phyloP scores from a whole-genome alignment of 1,140 invertebrate species.

The Microplitis demolitor region DNA sequence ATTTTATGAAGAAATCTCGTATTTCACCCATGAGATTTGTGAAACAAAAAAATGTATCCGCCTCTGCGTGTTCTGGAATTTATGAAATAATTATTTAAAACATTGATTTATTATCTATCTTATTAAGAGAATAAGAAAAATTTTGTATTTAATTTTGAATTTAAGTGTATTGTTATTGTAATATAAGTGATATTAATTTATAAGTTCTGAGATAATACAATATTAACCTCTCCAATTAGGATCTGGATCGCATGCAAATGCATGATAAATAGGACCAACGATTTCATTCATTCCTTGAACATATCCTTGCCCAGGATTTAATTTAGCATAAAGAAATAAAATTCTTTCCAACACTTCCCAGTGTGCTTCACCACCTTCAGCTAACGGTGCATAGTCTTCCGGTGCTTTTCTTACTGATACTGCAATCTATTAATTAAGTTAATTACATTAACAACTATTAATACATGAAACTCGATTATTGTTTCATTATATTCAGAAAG shows the following conservation, averaged over 20 bases:
- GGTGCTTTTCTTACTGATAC: slow-evolving; percentile 69
- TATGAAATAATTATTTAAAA: slow-evolving; percentile 7
- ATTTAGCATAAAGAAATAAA: slow-evolving; percentile 95
- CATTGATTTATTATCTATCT: background rate
- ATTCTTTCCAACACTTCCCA: slow-evolving; percentile 98
- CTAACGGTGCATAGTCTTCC: slow-evolving; percentile 81
- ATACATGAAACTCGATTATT: background rate
- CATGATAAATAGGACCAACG: slow-evolving; percentile 97
- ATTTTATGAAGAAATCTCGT: slow-evolving; percentile 96
- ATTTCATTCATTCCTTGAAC: slow-evolving; percentile 99
- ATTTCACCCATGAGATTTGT: slow-evolving; percentile 97
- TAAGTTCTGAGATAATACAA: no score
- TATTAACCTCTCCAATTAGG: slow-evolving; percentile 75
- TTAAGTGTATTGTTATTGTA: no score
- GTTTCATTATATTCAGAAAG: background rate
- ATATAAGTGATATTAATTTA: no score
- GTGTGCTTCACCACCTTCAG: slow-evolving; percentile 85
- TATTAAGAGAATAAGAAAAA: no score
- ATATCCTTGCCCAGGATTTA: slow-evolving; percentile 97
- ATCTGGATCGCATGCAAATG: slow-evolving; percentile 90
- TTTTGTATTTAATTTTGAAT: no score
- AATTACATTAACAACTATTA: no score
- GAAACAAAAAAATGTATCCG: slow-evolving; percentile 97
- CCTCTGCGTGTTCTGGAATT: slow-evolving; percentile 87
- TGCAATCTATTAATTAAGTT: slow-evolving; percentile 60